These are phyloP conservation scores for Tamias sibiricus DNA, from an alignment of 2,113 vertebrate genomes.

Conservation along the genomic window DNA sequence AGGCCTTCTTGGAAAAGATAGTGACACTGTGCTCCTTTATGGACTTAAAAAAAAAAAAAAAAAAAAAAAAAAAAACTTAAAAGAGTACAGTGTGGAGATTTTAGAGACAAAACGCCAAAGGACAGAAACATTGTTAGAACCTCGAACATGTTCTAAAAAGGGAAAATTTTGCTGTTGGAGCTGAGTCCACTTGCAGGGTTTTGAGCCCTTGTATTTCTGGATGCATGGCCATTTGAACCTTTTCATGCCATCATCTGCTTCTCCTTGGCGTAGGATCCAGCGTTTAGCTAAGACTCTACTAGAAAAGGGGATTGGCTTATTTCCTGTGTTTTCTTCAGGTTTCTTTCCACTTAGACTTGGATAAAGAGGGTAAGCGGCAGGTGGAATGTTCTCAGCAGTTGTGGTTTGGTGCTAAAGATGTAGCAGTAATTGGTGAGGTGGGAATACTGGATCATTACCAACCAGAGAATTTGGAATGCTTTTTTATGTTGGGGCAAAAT, in stretches of 20 bases:
- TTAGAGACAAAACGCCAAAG: not conserved
- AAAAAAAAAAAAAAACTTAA: not conserved
- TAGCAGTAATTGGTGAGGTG: not conserved
- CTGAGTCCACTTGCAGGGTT: not conserved
- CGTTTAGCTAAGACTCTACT: not conserved
- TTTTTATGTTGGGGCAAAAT: not conserved
- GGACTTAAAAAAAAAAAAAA: not conserved
- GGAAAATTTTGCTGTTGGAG: not conserved
- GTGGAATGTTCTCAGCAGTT: not conserved
- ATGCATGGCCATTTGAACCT: not conserved
- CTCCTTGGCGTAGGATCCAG: not conserved
- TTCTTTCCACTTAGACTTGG: not conserved
- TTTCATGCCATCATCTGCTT: not conserved
- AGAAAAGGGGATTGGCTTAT: not conserved
- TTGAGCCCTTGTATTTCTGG: not conserved
- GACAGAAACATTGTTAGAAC: not conserved
- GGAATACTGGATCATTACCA: not conserved
- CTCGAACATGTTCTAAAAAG: not conserved
- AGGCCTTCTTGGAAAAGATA: not conserved
- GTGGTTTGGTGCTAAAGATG: slow-evolving; percentile 24
- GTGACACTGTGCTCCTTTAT: not conserved
- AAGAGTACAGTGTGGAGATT: not conserved
- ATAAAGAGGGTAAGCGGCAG: not conserved
- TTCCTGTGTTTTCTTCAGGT: not conserved
- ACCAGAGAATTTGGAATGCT: not conserved